Evolutionary conservation across 2,113 vertebrate species (phyloP).

Genomic region (Mirza zaza): DNA sequence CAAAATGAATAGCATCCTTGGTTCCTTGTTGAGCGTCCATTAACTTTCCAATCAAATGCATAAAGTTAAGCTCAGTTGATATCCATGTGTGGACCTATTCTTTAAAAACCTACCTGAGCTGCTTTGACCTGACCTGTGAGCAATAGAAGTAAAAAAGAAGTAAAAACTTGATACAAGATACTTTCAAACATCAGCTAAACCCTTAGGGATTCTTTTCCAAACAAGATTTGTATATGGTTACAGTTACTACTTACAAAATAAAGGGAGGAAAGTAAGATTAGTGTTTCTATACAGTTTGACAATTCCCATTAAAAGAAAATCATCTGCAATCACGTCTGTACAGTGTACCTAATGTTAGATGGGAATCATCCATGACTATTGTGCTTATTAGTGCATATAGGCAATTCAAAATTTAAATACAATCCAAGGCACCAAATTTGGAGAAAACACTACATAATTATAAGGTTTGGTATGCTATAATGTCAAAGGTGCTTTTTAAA

Average conservation of each 20-base stretch:
- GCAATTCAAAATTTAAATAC: constrained; percentile 25
- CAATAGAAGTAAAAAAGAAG: background rate
- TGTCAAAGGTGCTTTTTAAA: background rate
- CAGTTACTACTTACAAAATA: background rate
- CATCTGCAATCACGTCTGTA: background rate
- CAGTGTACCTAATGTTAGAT: background rate
- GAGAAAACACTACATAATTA: background rate
- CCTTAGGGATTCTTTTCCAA: background rate
- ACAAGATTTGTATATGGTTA: background rate
- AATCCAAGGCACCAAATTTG: background rate
- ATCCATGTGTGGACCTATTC: background rate
- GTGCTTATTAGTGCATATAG: background rate
- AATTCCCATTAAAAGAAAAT: background rate
- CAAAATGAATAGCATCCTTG: background rate
- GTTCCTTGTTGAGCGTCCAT: background rate
- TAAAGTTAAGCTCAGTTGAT: background rate
- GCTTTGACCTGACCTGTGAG: background rate
- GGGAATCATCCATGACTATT: background rate
- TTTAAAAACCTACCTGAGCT: background rate
- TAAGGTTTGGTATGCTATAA: background rate
- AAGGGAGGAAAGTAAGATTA: background rate
- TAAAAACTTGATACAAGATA: constrained; percentile 41
- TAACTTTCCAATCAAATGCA: background rate
- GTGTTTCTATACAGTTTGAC: background rate
- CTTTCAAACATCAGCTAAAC: background rate